Evolutionary conservation across 1,140 invertebrate genomes (phyloP), one percentile per base, ranked within the genome.

Genomic region (Dendroctonus valens): DNA sequence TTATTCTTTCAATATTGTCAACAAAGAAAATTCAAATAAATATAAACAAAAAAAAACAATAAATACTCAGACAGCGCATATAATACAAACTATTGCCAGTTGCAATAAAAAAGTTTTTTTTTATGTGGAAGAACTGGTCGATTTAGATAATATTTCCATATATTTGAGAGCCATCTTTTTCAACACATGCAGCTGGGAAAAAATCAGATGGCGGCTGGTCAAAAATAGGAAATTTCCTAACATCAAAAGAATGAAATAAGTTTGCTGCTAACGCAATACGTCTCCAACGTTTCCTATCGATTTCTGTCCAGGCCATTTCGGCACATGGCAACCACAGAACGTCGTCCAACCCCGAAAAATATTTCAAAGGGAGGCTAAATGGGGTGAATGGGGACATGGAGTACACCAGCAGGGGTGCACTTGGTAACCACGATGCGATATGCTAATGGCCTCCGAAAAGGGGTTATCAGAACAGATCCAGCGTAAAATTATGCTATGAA

Each of bases 261-360:
- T 41, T 48, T 44, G 40, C 46, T 65, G 46, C 39, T 50, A 42
- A 8, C 53, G n/a, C 42, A 15, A 44, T 46, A 49, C 12, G 12
- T 46, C 54, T 58, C 53, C 64, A 57, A 52, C 55, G 48, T 42
- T 50, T 42, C 41, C 57, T 67, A 67, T 67, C 65, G 65, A 67
- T 67, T 67, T 67, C 65, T 46, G 14, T 40, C 41, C 53, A 59
- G 57, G 65, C 65, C 65, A 67, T 67, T 67, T 67, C 50, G 65
- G 65, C 57, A 67, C 65, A 67, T 67, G 55, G 65, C 65, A 67
- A 67, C 65, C 65, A 60, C 65, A 67, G 58, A 60, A 65, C 46
- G 64, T 41, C 44, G 55, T 44, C 57, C 65, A 55, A 67, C 65
- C 57, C 65, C 49, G 51, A 67, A 67, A 67, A 67, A 53, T 51